A percentile compares a stretch with the other conserved stretches of the same genome.
These are phyloP conservation scores for Xanthorhoe designata DNA, from an alignment of 2,888 invertebrate genomes.

Conservation along the genomic window DNA sequence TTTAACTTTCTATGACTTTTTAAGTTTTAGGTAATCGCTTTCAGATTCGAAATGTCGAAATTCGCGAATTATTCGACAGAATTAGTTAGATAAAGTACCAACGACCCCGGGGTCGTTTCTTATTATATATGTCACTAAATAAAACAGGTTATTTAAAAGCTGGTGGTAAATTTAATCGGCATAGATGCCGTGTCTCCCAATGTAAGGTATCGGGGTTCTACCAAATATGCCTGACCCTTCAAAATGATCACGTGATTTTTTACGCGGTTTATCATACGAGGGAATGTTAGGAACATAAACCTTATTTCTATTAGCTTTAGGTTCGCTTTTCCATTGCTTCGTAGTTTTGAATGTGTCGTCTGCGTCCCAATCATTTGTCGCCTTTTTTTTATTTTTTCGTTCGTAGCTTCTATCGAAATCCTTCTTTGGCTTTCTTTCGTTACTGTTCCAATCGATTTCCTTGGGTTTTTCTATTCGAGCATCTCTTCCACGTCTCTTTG, in stretches of 20 bases:
- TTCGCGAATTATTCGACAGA: no score
- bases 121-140: no score
- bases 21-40: no score
- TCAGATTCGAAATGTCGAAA: no score
- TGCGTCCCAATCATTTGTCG: neutral
- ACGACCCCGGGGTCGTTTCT: no score
- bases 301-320: slow-evolving; percentile 11
- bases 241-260: slow-evolving; percentile 19
- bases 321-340: slow-evolving; percentile 14
- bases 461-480: neutral
- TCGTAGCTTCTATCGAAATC: slow-evolving; percentile 3
- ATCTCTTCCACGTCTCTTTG: slow-evolving; percentile 14
- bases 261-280: slow-evolving; percentile 22
- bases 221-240: slow-evolving; percentile 33
- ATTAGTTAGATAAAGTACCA: no score
- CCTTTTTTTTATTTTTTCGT: neutral
- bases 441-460: slow-evolving; percentile 7
- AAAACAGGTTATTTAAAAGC: no score
- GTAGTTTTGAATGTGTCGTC: slow-evolving; percentile 9
- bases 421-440: slow-evolving; percentile 14
- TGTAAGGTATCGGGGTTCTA: slow-evolving; percentile 50
- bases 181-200: slow-evolving; percentile 50
- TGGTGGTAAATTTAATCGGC: slow-evolving; percentile 36
- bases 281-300: slow-evolving; percentile 29
- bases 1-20: no score